Evolutionary conservation across 2,888 invertebrate species (phyloP).

Genomic region (Nomada hirtipes): DNA sequence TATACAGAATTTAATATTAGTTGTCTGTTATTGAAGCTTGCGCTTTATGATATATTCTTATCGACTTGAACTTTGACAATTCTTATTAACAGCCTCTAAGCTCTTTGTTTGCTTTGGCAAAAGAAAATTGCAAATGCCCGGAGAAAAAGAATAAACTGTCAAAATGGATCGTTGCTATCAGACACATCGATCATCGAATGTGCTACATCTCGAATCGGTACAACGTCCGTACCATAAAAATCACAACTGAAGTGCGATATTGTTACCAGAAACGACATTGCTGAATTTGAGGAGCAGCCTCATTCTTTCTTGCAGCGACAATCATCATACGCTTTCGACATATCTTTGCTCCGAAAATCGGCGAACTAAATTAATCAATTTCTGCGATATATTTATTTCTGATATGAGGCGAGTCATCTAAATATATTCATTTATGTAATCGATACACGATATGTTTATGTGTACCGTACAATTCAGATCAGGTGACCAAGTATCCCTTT

Average conservation of each 20-base stretch:
- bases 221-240: constrained; percentile 24
- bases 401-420: constrained; percentile 26
- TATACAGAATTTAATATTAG: background rate
- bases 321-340: background rate
- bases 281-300: background rate
- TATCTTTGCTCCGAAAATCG: background rate
- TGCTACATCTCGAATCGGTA: background rate
- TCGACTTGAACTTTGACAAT: constrained; percentile 60
- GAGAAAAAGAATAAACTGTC: constrained; percentile 1
- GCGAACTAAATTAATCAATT: constrained; percentile 7
- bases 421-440: constrained; percentile 60
- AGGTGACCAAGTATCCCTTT: constrained; percentile 39
- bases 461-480: constrained; percentile 27
- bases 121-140: background rate
- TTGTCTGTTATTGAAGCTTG: background rate
- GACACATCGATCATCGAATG: constrained; percentile 8
- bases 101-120: background rate
- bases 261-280: background rate
- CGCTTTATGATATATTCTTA: constrained; percentile 31
- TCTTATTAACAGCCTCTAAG: constrained; percentile 29
- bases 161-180: constrained; percentile 11
- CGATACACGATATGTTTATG: constrained; percentile 48
- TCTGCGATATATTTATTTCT: constrained; percentile 20
- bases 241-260: background rate
- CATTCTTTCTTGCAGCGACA: no score